Conservation (phyloP, 1,140 invertebrate genomes). For the Schmidtea mediterranea region DNA sequence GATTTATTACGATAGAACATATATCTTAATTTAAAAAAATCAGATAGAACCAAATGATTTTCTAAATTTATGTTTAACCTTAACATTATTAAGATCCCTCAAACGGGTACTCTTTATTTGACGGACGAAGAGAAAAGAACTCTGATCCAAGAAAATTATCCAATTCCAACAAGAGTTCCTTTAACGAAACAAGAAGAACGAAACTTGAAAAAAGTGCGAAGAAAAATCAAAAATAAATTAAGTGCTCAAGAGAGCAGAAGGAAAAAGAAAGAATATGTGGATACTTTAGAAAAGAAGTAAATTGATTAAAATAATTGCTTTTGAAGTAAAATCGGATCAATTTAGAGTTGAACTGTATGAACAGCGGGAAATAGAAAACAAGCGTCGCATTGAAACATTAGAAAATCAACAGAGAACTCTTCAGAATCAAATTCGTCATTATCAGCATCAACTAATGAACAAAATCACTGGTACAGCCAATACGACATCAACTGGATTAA, state of each 20-base stretch:
- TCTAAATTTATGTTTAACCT: too few relatives aligned
- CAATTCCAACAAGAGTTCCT: constrained; percentile 59
- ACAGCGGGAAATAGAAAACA: constrained; percentile 41
- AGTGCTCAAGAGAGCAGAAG: constrained; percentile 58
- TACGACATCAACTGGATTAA: too few relatives aligned
- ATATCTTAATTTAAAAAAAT: too few relatives aligned
- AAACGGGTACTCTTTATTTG: constrained; percentile 50
- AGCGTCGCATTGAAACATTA: constrained; percentile 26
- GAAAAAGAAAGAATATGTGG: constrained; percentile 82
- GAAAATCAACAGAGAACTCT: constrained; percentile 26
- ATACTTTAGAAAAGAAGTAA: constrained; percentile 45
- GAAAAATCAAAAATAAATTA: constrained; percentile 88
- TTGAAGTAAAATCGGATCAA: neutral
- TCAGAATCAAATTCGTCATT: constrained; percentile 10
- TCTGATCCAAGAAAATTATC: constrained; percentile 59
- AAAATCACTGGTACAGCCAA: too few relatives aligned
- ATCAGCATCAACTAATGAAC: constrained; percentile 10
- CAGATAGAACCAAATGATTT: too few relatives aligned
- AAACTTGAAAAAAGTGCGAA: constrained; percentile 66
- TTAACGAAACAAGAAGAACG: constrained; percentile 75
- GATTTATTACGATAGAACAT: too few relatives aligned
- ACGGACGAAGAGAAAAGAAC: constrained; percentile 78
- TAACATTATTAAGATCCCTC: constrained; percentile 17
- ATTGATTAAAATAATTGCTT: too few relatives aligned
- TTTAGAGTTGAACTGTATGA: constrained; percentile 45